Base-by-base conservation (phyloP, 2,888 invertebrate genomes). In the Nomada lathburiana region DNA sequence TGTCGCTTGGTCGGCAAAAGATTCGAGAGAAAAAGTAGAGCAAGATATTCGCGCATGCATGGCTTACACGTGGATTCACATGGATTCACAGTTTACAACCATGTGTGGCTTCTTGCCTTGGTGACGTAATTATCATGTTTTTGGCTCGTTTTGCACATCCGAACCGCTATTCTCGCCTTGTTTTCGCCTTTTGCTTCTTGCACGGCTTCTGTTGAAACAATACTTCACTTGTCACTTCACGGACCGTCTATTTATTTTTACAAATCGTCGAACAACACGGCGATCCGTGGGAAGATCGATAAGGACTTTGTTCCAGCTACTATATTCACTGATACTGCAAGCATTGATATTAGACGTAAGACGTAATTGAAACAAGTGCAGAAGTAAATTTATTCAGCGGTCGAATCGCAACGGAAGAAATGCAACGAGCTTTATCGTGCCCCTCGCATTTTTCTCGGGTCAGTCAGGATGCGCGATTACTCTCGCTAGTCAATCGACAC, bases 121-220 rank as follows among this genome's bases (percentile, higher is more conserved):
- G 68, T 80, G 81, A 84, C 65, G 74, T 60, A 84, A 84, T 81
- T 68, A 69, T 62, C 44, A 67, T 44, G 71, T 77, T 80, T 72
- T 80, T 72, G 57, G 62, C 55, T 71, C 70, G 73, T 47, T 55
- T 70, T 42, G 26, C 47, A 7, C 44, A 7, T 69, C 57, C 47
- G 47, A 59, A 26, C 36, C 10, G 64, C 42, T 26, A 13, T 11
- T 53, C 65, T 55, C 53, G 44, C 60, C 63, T 57, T 65, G 63
- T 73, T 73, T 52, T 20, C 59, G n/a, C n/a, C 3, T 23, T 50
- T 64, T n/a, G 36, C 44, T 57, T 64, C 50, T 57, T 59, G 5
- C 16, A 13, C 50, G 20, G 23, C 23, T 63, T 63, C 10, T 29
- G 53, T n/a, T 20, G 44, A 60, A 47, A 70, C 47, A 70, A 70